Percentiles rank a stretch among this genome's conserved stretches.
Conservation (phyloP, 2,888 invertebrate species). For the Lamproptera curius region DNA sequence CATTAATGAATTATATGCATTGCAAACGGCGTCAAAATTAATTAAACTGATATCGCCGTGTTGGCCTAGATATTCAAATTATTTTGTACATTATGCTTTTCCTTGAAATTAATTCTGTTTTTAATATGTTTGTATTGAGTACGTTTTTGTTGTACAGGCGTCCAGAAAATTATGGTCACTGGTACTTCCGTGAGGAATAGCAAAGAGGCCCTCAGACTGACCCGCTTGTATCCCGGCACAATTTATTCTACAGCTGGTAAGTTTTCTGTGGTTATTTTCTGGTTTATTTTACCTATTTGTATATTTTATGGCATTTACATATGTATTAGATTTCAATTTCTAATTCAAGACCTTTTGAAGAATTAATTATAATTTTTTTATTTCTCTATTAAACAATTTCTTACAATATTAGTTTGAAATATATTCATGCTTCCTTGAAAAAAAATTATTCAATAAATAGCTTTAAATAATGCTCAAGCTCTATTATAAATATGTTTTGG, state of each 20-base stretch:
- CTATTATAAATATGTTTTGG: too few species aligned
- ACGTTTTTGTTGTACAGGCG: slow-evolving; percentile 76
- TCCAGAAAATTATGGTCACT: slow-evolving; percentile 96
- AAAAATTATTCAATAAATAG: too few species aligned
- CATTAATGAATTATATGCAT: background rate
- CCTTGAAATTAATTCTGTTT: background rate
- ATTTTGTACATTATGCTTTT: background rate
- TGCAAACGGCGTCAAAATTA: slow-evolving; percentile 5
- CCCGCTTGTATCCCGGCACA: slow-evolving; percentile 92
- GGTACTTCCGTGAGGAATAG: slow-evolving; percentile 93
- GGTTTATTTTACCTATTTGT: background rate
- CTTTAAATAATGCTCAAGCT: too few species aligned
- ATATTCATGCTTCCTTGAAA: too few species aligned
- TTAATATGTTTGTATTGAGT: background rate
- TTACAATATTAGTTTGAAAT: too few species aligned
- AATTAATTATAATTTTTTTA: too few species aligned
- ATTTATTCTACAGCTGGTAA: slow-evolving; percentile 94
- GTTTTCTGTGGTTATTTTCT: too few species aligned
- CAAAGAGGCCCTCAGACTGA: slow-evolving; percentile 92
- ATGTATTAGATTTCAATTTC: too few species aligned
- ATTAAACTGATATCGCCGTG: background rate
- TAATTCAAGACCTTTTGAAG: too few species aligned
- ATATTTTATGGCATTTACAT: too few species aligned
- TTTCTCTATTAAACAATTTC: too few species aligned
- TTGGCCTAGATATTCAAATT: background rate